Evolutionary conservation across 2,888 invertebrate genomes (phyloP), one percentile per base, ranked within the genome.

Genomic region (Endotricha flammealis): DNA sequence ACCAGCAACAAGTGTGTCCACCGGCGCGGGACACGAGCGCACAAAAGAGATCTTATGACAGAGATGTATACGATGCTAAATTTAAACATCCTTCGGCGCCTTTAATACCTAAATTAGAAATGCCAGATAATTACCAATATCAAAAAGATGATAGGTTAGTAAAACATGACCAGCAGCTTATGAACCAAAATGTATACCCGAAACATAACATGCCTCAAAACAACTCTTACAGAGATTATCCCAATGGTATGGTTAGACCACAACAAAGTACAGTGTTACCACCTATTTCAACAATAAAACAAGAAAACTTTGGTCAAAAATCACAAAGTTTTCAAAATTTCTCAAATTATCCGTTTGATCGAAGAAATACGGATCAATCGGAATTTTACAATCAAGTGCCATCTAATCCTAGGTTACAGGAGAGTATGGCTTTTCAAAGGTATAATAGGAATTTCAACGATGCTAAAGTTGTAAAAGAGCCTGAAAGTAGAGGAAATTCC

Each of bases 281-380:
- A 11, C 87, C 87, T 14, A 87, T 87, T 57, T 87, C 87, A 4
- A 87, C 87, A 1, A 87, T 88, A 44, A 88, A 88, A 50, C 81
- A 87, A 45, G 87, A 88, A 43, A 79, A 80, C 44, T 83, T 79
- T 48, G 68, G 69, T n/a, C 73, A 70, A 37, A 83, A 78, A 47
- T 44, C 61, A 32, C 72, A 68, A 29, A 65, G 46, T 44, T 83
- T 68, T 50, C 78, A 76, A 39, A 73, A 70, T 49, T 78, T 72
- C 46, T 80, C 73, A 58, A 70, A 70, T 44, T 74, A 63, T 57
- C 54, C 70, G 28, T 75, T 64, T 46, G 81, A 81, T 36, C 65
- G 68, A 49, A 67, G 69, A 48, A 59, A 56, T 6, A 6, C n/a
- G 43, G 77, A 78, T 32, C 48, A 52, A 33, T 43, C 53, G 32